These are phyloP conservation scores for Triops longicaudatus DNA, from an alignment of 1,140 invertebrate genomes.

Conservation along the genomic window DNA sequence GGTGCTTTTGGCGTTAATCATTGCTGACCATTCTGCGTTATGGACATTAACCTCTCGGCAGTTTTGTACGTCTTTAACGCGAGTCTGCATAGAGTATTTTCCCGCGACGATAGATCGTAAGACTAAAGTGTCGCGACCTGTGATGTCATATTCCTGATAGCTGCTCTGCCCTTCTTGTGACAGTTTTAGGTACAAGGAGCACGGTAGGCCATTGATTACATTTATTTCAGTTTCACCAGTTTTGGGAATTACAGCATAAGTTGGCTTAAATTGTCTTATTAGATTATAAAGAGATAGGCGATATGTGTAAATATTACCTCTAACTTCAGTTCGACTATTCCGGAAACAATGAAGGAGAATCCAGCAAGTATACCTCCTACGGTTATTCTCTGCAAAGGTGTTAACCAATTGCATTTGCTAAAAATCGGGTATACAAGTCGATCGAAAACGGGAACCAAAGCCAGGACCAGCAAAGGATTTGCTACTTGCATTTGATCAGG, in stretches of 20 bases:
- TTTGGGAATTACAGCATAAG: slow-evolving; percentile 54
- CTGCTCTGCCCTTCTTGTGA: neutral
- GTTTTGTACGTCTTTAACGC: neutral
- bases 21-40: neutral
- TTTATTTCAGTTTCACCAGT: slow-evolving; percentile 53
- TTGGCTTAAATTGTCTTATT: slow-evolving; percentile 39
- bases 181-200: neutral
- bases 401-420: slow-evolving; percentile 46
- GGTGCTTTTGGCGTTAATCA: neutral
- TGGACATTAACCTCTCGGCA: neutral
- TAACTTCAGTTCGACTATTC: slow-evolving; percentile 67
- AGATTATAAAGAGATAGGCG: neutral
- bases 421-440: slow-evolving; percentile 55
- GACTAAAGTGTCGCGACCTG: neutral
- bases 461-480: slow-evolving; percentile 75
- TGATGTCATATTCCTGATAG: neutral
- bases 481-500: slow-evolving; percentile 86
- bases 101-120: neutral
- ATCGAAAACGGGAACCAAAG: slow-evolving; percentile 81
- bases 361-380: slow-evolving; percentile 75
- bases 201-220: slow-evolving; percentile 51
- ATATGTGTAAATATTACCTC: slow-evolving; percentile 46
- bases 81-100: neutral
- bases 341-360: slow-evolving; percentile 78
- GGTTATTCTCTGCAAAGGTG: slow-evolving; percentile 65